These are phyloP conservation scores for Myocastor coypus DNA, from an alignment of 2,113 vertebrate genomes.

Conservation along the genomic window DNA sequence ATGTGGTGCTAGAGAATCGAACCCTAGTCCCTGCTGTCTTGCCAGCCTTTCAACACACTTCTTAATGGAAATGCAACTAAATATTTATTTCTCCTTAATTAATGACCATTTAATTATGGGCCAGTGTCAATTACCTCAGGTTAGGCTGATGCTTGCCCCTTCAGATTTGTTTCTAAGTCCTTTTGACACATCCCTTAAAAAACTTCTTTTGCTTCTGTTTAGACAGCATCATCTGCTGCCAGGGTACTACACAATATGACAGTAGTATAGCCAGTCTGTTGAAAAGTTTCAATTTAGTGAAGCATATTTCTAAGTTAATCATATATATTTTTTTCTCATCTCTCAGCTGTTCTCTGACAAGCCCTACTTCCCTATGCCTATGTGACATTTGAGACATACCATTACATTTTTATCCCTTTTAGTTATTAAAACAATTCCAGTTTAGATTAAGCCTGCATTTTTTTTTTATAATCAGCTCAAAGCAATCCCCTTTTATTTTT, in stretches of 20 bases:
- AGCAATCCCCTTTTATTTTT: neutral
- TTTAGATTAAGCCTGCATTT: neutral
- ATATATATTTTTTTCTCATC: neutral
- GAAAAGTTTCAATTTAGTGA: neutral
- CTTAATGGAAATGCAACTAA: neutral
- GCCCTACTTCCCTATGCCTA: neutral
- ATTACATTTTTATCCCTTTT: neutral
- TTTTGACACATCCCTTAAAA: neutral
- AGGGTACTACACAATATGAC: neutral
- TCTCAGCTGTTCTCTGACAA: neutral
- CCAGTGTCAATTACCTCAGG: neutral
- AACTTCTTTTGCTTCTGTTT: neutral
- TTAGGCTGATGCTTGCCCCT: neutral
- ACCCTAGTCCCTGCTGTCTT: too few relatives aligned
- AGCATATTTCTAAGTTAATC: neutral
- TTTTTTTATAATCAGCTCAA: neutral
- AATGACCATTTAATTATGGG: neutral
- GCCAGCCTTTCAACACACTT: neutral
- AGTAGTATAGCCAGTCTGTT: neutral
- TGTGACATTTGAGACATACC: neutral
- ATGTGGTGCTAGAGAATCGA: too few relatives aligned
- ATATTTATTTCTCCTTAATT: neutral
- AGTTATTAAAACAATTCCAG: neutral
- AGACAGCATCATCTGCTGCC: neutral
- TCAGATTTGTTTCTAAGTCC: neutral